Base-by-base conservation (phyloP, 2,888 invertebrate genomes). In the Drosophila macrospina region DNA sequence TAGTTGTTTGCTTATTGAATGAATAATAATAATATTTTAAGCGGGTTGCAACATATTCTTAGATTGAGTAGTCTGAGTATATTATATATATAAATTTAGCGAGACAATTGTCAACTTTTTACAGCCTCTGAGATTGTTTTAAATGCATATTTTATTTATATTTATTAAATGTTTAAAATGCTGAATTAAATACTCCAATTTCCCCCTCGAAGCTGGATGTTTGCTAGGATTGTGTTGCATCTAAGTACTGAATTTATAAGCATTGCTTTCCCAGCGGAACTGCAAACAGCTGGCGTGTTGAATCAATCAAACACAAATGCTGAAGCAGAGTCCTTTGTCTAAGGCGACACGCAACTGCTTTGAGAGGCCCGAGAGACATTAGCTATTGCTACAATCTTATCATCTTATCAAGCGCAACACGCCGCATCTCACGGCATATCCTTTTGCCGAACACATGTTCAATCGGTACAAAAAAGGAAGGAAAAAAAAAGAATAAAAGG, bases 331-430 rank as follows among this genome's bases (percentile, higher is more conserved):
- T 37, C 10, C 70, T 34, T 69, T 75, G 65, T 57, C 64, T 61
- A 42, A 26, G 32, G 13, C 34, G 45, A 54, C 56, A 56, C 61
- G 73, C 60, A 69, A 45, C 41, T 57, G 48, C 50, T 61, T 70
- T 20, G 44, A 15, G 56, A 15, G 56, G 13, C 24, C 45, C 47
- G 7, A 20, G 16, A 50, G 48, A 36, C 30, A 37, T 57, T 51
- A 24, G n/a, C 26, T 30, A 55, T 71, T 62, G 69, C 66, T 60
- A 54, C 70, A 80, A 83, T 81, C 87, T 83, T 77, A 83, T 80
- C 77, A 83, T 81, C 87, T 83, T 77, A 83, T 80, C 77, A 78
- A 66, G 62, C 28, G 60, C 61, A 86, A 76, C 80, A 68, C 24
- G 68, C 84, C 77, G 73, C 80, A 81, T 68, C 84, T 69, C 63